phyloP scores from a whole-genome alignment of 2,113 vertebrate genomes.

The Myxocyprinus asiaticus region DNA sequence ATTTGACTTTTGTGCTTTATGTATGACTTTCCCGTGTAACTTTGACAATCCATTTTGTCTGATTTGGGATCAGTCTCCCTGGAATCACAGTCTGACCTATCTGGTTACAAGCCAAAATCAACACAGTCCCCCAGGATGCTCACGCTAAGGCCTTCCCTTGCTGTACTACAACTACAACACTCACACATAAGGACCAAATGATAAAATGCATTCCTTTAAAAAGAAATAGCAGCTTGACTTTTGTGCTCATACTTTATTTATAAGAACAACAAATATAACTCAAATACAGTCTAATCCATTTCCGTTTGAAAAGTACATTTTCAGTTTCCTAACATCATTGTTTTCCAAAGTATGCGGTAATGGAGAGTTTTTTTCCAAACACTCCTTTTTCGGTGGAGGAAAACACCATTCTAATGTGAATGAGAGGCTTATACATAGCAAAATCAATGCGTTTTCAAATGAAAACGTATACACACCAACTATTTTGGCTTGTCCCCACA shows the following conservation, averaged over 20 bases:
- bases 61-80: conserved; percentile 20
- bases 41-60: conserved; percentile 28
- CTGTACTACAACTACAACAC: background rate
- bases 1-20: conserved; percentile 22
- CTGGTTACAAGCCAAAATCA: conserved; percentile 32
- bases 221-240: background rate
- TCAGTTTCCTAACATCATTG: too few relatives aligned
- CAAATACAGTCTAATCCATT: too few relatives aligned
- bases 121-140: conserved; percentile 8
- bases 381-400: too few relatives aligned
- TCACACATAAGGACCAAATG: background rate
- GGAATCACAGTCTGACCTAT: conserved; percentile 12
- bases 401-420: too few relatives aligned
- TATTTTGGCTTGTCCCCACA: too few relatives aligned
- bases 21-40: conserved; percentile 41
- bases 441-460: too few relatives aligned
- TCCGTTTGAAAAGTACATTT: too few relatives aligned
- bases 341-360: too few relatives aligned
- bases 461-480: too few relatives aligned
- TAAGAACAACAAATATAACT: too few relatives aligned
- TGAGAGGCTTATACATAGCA: too few relatives aligned
- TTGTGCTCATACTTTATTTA: background rate
- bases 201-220: background rate
- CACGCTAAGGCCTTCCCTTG: conserved; percentile 1
- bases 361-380: too few relatives aligned